Conservation (phyloP, 2,797 vertebrate species). For the Scolopax bukidnonensis region DNA sequence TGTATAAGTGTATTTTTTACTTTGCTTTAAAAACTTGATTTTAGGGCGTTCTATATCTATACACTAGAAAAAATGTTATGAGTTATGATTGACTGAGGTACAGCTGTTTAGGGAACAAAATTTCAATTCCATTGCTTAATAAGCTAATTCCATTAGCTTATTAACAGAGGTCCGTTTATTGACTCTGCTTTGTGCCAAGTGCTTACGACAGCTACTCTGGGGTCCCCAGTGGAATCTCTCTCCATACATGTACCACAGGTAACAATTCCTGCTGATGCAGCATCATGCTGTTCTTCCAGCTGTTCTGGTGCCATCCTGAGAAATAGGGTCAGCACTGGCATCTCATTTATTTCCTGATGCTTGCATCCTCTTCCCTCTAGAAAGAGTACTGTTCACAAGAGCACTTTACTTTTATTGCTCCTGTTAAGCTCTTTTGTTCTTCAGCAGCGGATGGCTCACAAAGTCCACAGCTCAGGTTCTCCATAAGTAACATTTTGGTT, state of each 20-base stretch:
- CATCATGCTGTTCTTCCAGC: constrained; percentile 52
- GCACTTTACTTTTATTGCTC: constrained; percentile 36
- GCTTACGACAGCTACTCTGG: background rate
- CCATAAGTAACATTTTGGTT: background rate
- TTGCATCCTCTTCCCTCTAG: constrained; percentile 51
- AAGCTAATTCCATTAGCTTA: constrained; percentile 1
- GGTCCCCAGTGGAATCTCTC: background rate
- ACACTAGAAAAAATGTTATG: background rate
- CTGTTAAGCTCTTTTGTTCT: constrained; percentile 34
- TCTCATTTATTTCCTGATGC: constrained; percentile 66
- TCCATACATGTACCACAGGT: constrained; percentile 15
- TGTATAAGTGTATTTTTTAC: rapidly evolving
- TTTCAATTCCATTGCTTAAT: constrained; percentile 17
- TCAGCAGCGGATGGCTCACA: background rate
- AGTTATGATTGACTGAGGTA: background rate
- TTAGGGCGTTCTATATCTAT: background rate
- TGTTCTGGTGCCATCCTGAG: constrained; percentile 50
- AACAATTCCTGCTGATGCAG: constrained; percentile 63
- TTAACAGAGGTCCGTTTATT: constrained; percentile 47
- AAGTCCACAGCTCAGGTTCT: background rate
- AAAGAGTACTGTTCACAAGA: background rate
- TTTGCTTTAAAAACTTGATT: background rate
- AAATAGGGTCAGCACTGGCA: constrained; percentile 55
- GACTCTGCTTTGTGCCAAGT: constrained; percentile 31
- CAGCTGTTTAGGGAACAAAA: background rate